A percentile compares a stretch with the other conserved stretches of the same genome.
These are phyloP conservation scores for Panagrolaimus sp. DNA, from an alignment of 1,140 invertebrate genomes.

Conservation along the genomic window DNA sequence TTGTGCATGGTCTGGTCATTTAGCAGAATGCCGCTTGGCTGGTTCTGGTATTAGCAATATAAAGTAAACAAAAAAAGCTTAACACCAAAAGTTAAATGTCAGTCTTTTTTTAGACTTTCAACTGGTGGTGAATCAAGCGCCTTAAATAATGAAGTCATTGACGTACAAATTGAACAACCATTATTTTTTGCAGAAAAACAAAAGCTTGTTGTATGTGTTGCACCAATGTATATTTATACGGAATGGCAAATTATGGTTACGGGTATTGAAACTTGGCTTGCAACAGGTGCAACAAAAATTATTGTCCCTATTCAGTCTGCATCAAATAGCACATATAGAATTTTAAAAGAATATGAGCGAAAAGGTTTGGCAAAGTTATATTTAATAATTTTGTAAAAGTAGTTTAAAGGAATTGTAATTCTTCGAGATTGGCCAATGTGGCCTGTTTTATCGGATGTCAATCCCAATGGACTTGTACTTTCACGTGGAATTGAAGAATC, in stretches of 20 bases:
- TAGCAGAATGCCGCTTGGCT: conserved; percentile 53
- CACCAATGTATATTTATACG: conserved; percentile 57
- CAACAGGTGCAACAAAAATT: conserved; percentile 55
- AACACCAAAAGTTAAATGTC: conserved; percentile 1
- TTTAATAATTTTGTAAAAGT: conserved; percentile 6
- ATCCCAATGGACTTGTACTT: conserved; percentile 56
- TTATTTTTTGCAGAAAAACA: conserved; percentile 28
- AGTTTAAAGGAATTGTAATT: conserved; percentile 48
- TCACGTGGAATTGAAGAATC: conserved; percentile 57
- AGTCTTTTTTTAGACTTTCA: neutral
- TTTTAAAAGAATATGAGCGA: conserved; percentile 49
- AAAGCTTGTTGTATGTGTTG: conserved; percentile 55
- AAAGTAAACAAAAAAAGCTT: conserved; percentile 11
- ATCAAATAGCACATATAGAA: conserved; percentile 42
- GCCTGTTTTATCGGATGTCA: conserved; percentile 56
- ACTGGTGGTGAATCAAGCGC: conserved; percentile 24
- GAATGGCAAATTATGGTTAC: conserved; percentile 57
- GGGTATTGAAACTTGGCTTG: conserved; percentile 54
- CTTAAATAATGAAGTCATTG: conserved; percentile 25
- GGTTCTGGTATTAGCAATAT: conserved; percentile 21
- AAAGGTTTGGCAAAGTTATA: conserved; percentile 30
- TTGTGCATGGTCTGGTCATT: conserved; percentile 53
- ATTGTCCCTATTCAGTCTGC: conserved; percentile 56
- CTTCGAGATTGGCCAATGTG: conserved; percentile 56
- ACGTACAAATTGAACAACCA: conserved; percentile 38